Evolutionary conservation across 2,797 vertebrate species (phyloP), one percentile per base, ranked within the genome.

Genomic region (Sebastiscus albofasciatus): DNA sequence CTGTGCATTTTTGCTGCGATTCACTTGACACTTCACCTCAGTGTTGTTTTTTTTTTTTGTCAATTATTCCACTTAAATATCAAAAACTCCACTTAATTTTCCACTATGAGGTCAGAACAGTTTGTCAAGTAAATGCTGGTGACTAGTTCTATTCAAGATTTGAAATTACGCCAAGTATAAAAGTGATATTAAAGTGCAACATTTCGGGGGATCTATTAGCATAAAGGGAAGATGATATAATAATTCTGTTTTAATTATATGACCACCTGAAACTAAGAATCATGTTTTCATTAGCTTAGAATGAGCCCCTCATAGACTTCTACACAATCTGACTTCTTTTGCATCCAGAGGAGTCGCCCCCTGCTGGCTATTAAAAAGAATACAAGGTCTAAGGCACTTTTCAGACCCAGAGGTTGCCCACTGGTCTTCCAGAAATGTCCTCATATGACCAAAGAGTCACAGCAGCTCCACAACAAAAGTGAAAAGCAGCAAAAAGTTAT

Each of bases 61-160:
- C 56, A 82, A 39, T 80, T 67, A 56, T 36, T 66, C 4, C 9
- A 5, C 5, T 6, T 8, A 6, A 55, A 61, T 60, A 36, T 20
- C 13, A 42, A 42, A 42, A 42, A 42, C 39, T 0, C 14, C 11
- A 62, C 0, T 59, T 29, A 2, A 0, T 14, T 14, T 10, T 22
- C 20, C 54, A 16, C 12, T 12, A 8, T 29, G 9, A 60, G 39
- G 24, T 66, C 14, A 46, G 22, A 71, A 39, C 7, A 27, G 27
- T 0, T 33, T 59, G 42, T 46, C 1, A 46, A 46, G 13, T 33
- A 14, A 20, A 24, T 27, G 12, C 67, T 1, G 13, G 9, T 54
- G 31, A 6, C 20, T 22, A 6, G 26, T 56, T 49, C 31, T 42
- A 61, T 61, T 59, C 13, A 52, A 33, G 24, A 24, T 39, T 4